phyloP scores from a whole-genome alignment of 2,113 vertebrate genomes.

The Epinephelus cyanopodus region DNA sequence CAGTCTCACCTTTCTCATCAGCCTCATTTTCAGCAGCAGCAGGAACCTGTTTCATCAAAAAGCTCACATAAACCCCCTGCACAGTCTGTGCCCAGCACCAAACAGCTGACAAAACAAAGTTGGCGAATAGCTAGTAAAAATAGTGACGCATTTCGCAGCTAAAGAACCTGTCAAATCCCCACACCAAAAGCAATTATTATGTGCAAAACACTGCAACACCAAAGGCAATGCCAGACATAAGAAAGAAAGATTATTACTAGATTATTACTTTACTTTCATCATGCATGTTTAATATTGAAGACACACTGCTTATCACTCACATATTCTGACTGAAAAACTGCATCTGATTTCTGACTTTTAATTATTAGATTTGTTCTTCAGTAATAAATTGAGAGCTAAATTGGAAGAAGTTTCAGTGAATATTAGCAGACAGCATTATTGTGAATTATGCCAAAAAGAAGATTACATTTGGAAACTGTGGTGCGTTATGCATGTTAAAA shows the following conservation, averaged over 20 bases:
- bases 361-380: not conserved
- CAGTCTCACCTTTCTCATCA: not conserved
- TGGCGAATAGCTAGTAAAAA: not conserved
- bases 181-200: not conserved
- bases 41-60: not conserved
- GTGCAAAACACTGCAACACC: not conserved
- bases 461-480: too few species aligned
- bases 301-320: not conserved
- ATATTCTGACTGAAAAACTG: slow-evolving; percentile 16
- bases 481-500: not conserved
- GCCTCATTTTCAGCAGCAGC: not conserved
- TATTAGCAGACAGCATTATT: not conserved
- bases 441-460: slow-evolving; percentile 16
- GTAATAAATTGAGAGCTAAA: slow-evolving; percentile 19
- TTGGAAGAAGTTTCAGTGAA: not conserved
- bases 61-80: not conserved
- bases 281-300: not conserved
- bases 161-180: not conserved
- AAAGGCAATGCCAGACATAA: not conserved
- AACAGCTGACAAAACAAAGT: not conserved
- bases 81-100: not conserved
- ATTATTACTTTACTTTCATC: not conserved
- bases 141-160: not conserved
- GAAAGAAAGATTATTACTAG: too few species aligned
- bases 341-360: not conserved